phyloP scores from a whole-genome alignment of 2,888 invertebrate species.

The Dryobotodes eremita region DNA sequence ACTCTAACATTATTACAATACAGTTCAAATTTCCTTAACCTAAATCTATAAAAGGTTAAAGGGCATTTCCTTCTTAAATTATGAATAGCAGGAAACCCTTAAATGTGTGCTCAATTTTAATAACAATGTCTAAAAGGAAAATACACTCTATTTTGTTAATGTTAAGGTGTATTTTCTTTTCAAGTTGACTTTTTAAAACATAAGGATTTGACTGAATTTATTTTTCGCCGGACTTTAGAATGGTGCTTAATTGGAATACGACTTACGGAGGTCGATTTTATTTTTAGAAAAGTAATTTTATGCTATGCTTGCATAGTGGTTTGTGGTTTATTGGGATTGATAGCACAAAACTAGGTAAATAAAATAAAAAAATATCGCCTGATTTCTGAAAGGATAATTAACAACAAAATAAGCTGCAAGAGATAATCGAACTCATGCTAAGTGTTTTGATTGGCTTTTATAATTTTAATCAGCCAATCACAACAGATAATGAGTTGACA shows the following conservation, averaged over 20 bases:
- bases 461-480: background rate
- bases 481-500: background rate
- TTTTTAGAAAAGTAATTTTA: background rate
- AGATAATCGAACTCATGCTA: background rate
- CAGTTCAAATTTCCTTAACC: slow-evolving; percentile 13
- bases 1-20: background rate
- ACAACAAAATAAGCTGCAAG: too few relatives aligned
- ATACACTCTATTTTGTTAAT: accelerated
- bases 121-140: slow-evolving; percentile 1
- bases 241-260: slow-evolving; percentile 50
- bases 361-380: background rate
- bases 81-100: slow-evolving; percentile 75
- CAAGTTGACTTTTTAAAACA: slow-evolving; percentile 21
- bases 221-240: slow-evolving; percentile 28
- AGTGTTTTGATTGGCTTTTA: background rate
- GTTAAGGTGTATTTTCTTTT: slow-evolving; percentile 13
- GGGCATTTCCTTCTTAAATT: slow-evolving; percentile 72
- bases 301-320: background rate
- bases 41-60: slow-evolving; percentile 32
- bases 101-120: slow-evolving; percentile 66
- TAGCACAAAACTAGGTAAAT: background rate
- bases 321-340: background rate
- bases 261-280: slow-evolving; percentile 1
- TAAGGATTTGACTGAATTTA: slow-evolving; percentile 21
- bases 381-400: background rate